Conservation (phyloP, 2,888 invertebrate genomes). For the Agrochola macilenta region DNA sequence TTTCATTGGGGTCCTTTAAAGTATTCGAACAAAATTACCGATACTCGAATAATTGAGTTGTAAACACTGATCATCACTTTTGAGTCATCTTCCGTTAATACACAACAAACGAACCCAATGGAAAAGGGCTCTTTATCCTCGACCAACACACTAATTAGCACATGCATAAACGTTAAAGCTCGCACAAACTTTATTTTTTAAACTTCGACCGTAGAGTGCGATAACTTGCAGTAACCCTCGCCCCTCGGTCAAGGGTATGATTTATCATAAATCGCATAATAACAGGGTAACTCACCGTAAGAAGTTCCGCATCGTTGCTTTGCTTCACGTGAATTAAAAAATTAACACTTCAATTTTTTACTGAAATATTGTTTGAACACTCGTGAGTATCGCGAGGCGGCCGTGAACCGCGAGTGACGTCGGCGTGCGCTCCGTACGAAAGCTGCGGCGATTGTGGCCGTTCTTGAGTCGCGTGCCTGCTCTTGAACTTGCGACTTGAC, state of each 20-base stretch:
- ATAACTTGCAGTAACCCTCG: conserved; percentile 75
- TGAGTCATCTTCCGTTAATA: conserved; percentile 42
- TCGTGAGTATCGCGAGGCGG: conserved; percentile 73
- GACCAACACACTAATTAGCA: conserved; percentile 66
- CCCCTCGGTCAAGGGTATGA: conserved; percentile 75
- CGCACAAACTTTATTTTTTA: conserved; percentile 63
- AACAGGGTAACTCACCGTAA: conserved; percentile 80
- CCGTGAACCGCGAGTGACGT: conserved; percentile 68
- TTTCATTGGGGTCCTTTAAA: background rate
- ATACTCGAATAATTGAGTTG: conserved; percentile 30
- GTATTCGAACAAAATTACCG: conserved; percentile 10
- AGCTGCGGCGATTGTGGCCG: conserved; percentile 82
- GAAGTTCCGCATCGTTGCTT: conserved; percentile 83
- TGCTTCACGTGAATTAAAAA: conserved; percentile 67
- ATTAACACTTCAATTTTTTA: conserved; percentile 70
- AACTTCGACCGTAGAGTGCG: conserved; percentile 70
- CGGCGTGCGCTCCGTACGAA: conserved; percentile 80
- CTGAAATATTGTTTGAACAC: conserved; percentile 70
- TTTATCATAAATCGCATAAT: conserved; percentile 68
- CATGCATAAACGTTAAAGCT: conserved; percentile 70
- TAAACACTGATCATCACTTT: conserved; percentile 48
- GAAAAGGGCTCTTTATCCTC: conserved; percentile 64
- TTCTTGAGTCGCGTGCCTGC: conserved; percentile 74
- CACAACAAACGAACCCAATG: conserved; percentile 28
- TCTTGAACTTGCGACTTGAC: conserved; percentile 86